These are phyloP conservation scores for Gambelia wislizenii DNA, from an alignment of 2,797 vertebrate genomes.

Conservation along the genomic window DNA sequence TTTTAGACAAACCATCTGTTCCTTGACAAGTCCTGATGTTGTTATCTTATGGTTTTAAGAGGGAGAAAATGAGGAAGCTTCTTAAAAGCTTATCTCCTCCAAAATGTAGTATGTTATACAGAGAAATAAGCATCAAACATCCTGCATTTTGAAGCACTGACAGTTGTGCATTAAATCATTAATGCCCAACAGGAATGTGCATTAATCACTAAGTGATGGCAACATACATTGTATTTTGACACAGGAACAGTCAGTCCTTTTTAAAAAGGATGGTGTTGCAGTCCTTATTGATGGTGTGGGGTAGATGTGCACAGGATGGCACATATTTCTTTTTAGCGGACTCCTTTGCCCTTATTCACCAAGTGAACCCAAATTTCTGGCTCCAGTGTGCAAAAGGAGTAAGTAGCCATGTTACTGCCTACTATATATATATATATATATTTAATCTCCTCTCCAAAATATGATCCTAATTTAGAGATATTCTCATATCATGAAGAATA, in stretches of 20 bases:
- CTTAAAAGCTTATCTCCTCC: constrained; percentile 39
- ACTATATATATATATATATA: not conserved
- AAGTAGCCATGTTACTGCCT: constrained; percentile 8
- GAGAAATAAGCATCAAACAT: constrained; percentile 39
- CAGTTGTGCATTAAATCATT: constrained; percentile 59
- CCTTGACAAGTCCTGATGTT: not conserved
- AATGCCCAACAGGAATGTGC: constrained; percentile 35
- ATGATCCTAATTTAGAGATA: too few relatives aligned
- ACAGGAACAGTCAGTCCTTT: constrained; percentile 38
- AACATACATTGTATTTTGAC: constrained; percentile 43
- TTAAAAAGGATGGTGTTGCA: constrained; percentile 23
- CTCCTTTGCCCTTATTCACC: rapidly evolving
- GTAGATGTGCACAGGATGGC: constrained; percentile 13
- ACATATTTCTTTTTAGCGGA: not conserved
- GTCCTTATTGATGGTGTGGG: not conserved
- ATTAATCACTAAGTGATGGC: constrained; percentile 40
- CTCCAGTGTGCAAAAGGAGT: not conserved
- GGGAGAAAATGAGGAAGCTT: constrained; percentile 41
- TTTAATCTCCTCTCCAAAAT: not conserved
- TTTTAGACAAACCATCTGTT: not conserved
- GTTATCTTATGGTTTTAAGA: constrained; percentile 11
- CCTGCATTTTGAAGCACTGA: constrained; percentile 49
- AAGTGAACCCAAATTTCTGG: constrained; percentile 22
- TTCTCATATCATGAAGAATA: too few relatives aligned
- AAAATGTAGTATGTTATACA: constrained; percentile 6